Evolutionary conservation across 1,140 invertebrate genomes (phyloP), one percentile per base, ranked within the genome.

Genomic region (Monomorium pharaonis): DNA sequence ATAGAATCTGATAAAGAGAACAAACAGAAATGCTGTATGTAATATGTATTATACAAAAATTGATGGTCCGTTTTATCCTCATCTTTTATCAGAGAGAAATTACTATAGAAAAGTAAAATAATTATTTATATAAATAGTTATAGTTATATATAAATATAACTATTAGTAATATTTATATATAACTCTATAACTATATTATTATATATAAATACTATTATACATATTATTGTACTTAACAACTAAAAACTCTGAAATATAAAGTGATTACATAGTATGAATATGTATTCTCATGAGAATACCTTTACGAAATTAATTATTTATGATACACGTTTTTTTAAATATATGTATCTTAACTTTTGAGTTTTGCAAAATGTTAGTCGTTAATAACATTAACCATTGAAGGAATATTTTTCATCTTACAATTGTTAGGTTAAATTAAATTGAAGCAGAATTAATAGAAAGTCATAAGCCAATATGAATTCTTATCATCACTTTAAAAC

Each of bases 401-500:
- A 49, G 67, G 30, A 75, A 84, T 84, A 42, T 75, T 60, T 74
- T 60, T 12, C 27, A 62, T 0, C 14, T 47, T 12, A 33, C 5
- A 24, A n/a, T 16, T 30, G 16, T 14, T 24, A 49, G 4, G 3
- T 70, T 85, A 67, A 84, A 37, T 44, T 24, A 42, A 51, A 70
- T 69, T 7, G 18, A 77, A 30, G 12, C 12, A 12, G 18, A 86
- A 54, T 51, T 86, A 9, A 27, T 63, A 2, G n/a, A 67, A 7
- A 42, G 54, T 85, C 33, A 51, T 47, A 58, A 74, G 42, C 62
- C n/a, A n/a, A 86, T 30, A 24, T 60, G 30, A 12, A 10, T 67
- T 3, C 75, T 88, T 85, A 87, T 87, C 80, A 33, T 30, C 24
- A 65, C 5, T 27, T 78, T 47, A 37, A 14, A 67, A 47, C 21